Conservation (phyloP, 2,888 invertebrate genomes). For the Nymphalis c-album region DNA sequence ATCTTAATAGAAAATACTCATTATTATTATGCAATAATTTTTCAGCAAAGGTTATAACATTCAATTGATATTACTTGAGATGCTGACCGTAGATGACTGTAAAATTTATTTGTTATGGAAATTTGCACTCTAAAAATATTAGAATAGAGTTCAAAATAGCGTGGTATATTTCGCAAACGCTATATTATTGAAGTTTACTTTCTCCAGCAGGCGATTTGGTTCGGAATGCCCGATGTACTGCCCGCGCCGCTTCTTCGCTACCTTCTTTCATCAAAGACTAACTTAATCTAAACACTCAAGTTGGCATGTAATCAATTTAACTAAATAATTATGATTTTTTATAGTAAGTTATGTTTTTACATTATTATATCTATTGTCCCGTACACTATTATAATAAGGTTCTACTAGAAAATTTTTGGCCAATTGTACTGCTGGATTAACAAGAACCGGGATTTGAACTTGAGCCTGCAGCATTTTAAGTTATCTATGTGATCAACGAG, state of each 20-base stretch:
- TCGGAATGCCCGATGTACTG: slow-evolving; percentile 73
- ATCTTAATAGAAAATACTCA: too few relatives aligned
- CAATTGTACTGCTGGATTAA: too few relatives aligned
- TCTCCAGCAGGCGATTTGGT: slow-evolving; percentile 70
- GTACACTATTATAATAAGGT: too few relatives aligned
- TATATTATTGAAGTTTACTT: slow-evolving; percentile 68
- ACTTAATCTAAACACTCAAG: slow-evolving; percentile 25
- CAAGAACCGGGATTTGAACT: too few relatives aligned
- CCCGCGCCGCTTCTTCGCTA: slow-evolving; percentile 62
- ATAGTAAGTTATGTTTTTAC: too few relatives aligned
- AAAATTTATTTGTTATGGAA: slow-evolving; percentile 15
- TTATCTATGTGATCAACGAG: too few relatives aligned
- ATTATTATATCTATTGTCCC: too few relatives aligned
- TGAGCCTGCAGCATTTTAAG: too few relatives aligned
- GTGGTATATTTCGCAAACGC: slow-evolving; percentile 29
- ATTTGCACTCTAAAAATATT: slow-evolving; percentile 8
- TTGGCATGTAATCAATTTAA: slow-evolving; percentile 1
- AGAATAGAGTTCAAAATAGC: slow-evolving; percentile 18
- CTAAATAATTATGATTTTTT: too few relatives aligned
- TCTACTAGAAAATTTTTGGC: too few relatives aligned
- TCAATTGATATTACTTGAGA: slow-evolving; percentile 39
- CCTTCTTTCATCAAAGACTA: slow-evolving; percentile 52
- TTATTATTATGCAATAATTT: neutral
- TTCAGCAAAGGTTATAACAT: neutral
- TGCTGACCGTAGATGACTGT: slow-evolving; percentile 34